These are phyloP conservation scores for Anser brachyrhynchus DNA, from an alignment of 2,113 vertebrate genomes.

Conservation along the genomic window DNA sequence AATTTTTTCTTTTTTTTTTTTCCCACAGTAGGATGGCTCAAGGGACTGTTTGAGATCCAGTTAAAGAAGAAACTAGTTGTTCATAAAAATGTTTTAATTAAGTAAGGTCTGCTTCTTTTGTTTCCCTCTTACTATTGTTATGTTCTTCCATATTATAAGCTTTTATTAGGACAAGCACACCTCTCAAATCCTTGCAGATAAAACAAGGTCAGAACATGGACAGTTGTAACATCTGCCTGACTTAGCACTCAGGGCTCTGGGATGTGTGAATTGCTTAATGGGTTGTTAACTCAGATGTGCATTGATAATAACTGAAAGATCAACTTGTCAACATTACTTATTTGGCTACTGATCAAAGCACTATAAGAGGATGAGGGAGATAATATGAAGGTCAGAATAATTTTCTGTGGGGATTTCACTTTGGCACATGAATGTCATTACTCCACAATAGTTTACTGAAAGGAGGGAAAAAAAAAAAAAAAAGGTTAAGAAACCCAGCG, in stretches of 20 bases:
- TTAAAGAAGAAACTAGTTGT: not conserved
- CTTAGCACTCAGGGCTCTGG: constrained; percentile 49
- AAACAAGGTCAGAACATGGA: constrained; percentile 56
- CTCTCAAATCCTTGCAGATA: not conserved
- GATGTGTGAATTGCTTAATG: constrained; percentile 65
- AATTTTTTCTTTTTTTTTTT: not conserved
- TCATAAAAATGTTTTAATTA: constrained; percentile 20
- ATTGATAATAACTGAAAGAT: constrained; percentile 64
- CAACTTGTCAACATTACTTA: constrained; percentile 68
- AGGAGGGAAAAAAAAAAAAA: not conserved
- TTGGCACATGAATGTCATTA: not conserved
- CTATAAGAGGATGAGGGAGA: constrained; percentile 19
- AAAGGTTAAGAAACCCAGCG: not conserved
- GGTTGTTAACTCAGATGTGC: constrained; percentile 65
- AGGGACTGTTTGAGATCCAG: not conserved
- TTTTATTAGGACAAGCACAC: constrained; percentile 2
- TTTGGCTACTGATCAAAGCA: constrained; percentile 57
- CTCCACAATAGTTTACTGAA: not conserved
- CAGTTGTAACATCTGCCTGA: constrained; percentile 58
- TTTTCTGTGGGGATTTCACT: constrained; percentile 30
- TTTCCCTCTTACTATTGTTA: not conserved
- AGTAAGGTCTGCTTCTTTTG: not conserved
- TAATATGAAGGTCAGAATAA: constrained; percentile 55
- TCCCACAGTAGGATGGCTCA: not conserved
- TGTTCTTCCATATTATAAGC: not conserved